A percentile compares a stretch with the other conserved stretches of the same genome.
Evolutionary conservation across 2,888 invertebrate species (phyloP).

Genomic region (Scaeva pyrastri): DNA sequence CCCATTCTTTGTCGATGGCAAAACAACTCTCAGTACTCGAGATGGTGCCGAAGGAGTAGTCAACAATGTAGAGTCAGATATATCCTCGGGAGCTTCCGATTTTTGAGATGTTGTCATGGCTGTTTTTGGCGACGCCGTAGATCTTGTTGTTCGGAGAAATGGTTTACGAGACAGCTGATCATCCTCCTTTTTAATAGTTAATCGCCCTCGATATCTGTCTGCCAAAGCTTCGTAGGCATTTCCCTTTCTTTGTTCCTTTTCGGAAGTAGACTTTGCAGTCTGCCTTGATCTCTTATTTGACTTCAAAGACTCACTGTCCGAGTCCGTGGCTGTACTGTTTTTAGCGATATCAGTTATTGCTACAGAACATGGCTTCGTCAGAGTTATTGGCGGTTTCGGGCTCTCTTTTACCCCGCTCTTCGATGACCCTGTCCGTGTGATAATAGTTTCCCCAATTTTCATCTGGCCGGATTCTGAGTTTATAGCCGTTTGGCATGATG

Average conservation of each 20-base stretch:
- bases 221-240: not conserved
- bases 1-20: conserved; percentile 45
- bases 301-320: conserved; percentile 8
- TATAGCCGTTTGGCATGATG: not conserved
- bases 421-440: not conserved
- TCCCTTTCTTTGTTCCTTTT: not conserved
- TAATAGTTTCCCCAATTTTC: conserved; percentile 36
- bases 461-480: not conserved
- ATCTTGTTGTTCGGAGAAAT: conserved; percentile 17
- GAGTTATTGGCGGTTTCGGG: not conserved
- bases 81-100: not conserved
- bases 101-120: not conserved
- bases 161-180: not conserved
- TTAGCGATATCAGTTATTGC: conserved; percentile 33
- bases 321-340: not conserved
- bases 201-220: not conserved
- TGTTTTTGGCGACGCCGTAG: conserved; percentile 2
- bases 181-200: not conserved
- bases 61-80: conserved; percentile 2
- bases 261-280: not conserved
- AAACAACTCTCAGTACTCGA: conserved; percentile 27
- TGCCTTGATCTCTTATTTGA: not conserved
- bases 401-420: not conserved
- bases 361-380: conserved; percentile 38
- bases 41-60: conserved; percentile 10